Evolutionary conservation across 1,140 invertebrate genomes (phyloP), one percentile per base, ranked within the genome.

Genomic region (Tetraneura akinire): DNA sequence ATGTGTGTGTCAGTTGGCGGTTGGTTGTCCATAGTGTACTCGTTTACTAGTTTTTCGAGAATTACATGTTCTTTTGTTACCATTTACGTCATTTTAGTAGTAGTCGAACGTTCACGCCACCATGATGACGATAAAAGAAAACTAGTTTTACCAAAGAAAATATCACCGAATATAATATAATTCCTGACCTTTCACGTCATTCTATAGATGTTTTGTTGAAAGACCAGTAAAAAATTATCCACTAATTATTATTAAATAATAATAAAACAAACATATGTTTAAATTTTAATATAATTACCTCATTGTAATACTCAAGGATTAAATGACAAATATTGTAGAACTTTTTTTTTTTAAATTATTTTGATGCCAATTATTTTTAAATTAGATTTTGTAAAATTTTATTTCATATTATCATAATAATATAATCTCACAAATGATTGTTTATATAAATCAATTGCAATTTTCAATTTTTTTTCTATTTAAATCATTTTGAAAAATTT

Each of bases 381-480:
- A n/a, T 66, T 18, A 26, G 14, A 42, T n/a, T 6, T 18, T 37
- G 37, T 66, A 37, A 37, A 37, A 37, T 66, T 32, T 62, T 10
- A n/a, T 66, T 37, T 42, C 32, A 37, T 14, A 60, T 29, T 16
- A 14, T n/a, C 26, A n/a, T 42, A 66, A 66, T 45, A 45, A 45
- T 21, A 4, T 21, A 37, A 4, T 37, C 32, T 37, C 32, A 37
- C 32, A 37, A 66, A 11, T 66, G 21, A 42, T 66, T 21, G n/a
- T 66, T 32, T 66, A 45, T 66, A 45, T 13, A 64, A 66, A n/a
- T 32, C 37, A n/a, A 66, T 45, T 66, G 23, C n/a, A 26, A 21
- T 66, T 64, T 66, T 66, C 8, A 37, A 37, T 4, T 37, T 37
- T 45, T 42, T 53, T n/a, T n/a, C n/a, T 37, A 37, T 37, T 37